Percentiles rank a stretch among this genome's conserved stretches.
phyloP scores from a whole-genome alignment of 2,797 vertebrate genomes.

The Spinibarbus caldwelli region DNA sequence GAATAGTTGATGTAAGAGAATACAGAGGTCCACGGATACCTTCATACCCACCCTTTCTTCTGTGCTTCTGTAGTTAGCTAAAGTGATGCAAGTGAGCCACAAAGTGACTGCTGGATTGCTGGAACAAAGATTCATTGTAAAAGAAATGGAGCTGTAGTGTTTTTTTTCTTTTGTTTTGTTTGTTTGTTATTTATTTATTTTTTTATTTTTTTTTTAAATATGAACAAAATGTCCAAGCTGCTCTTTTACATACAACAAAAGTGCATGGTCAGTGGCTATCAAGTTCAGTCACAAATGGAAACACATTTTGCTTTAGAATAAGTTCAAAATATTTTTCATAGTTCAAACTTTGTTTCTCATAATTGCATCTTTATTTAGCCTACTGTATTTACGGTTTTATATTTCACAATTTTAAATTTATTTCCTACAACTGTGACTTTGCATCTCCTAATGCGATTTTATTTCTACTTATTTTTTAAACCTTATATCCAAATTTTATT shows the following conservation, averaged over 20 bases:
- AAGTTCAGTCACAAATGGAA: background rate
- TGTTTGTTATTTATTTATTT: no score
- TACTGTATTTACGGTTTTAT: background rate
- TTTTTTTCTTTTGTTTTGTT: no score
- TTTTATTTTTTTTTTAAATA: no score
- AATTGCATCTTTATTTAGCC: background rate
- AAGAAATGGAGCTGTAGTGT: no score
- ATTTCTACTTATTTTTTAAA: background rate
- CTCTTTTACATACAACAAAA: background rate
- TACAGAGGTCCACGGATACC: slow-evolving; percentile 43
- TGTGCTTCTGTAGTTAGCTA: background rate
- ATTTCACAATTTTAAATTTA: background rate
- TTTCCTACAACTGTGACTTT: slow-evolving; percentile 1
- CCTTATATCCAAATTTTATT: background rate
- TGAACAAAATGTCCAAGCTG: no score
- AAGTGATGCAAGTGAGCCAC: slow-evolving; percentile 22
- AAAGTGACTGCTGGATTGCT: slow-evolving; percentile 61
- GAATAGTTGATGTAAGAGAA: slow-evolving; percentile 67
- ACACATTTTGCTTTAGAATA: background rate
- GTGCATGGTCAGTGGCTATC: background rate
- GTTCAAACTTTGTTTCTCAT: background rate
- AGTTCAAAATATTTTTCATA: background rate
- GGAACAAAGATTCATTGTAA: no score
- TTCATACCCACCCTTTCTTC: background rate
- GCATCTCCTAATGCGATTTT: background rate